Percentiles rank a stretch among this genome's conserved stretches.
These are phyloP conservation scores for Otus scops DNA, from an alignment of 2,797 vertebrate species.

Conservation along the genomic window DNA sequence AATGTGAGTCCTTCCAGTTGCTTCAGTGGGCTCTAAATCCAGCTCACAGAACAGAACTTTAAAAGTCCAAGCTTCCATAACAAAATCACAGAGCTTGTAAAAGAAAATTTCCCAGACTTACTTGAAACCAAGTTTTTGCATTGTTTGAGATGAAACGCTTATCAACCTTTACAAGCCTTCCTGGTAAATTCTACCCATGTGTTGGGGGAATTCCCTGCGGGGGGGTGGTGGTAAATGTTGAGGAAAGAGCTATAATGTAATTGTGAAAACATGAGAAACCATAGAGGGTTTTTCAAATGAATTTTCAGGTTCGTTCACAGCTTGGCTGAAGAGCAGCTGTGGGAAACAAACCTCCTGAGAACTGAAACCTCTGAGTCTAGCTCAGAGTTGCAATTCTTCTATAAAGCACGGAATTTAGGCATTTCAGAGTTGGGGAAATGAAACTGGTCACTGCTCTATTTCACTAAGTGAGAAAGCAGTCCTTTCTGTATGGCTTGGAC, in stretches of 20 bases:
- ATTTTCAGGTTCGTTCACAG: conserved; percentile 67
- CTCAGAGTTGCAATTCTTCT: conserved; percentile 19
- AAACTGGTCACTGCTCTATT: background rate
- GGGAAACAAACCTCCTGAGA: conserved; percentile 61
- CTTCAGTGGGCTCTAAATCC: background rate
- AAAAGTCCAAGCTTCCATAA: background rate
- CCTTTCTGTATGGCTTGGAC: background rate
- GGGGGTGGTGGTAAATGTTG: conserved; percentile 53
- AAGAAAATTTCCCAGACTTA: background rate
- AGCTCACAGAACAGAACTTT: background rate
- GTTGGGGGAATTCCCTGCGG: conserved; percentile 50
- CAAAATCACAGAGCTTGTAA: background rate
- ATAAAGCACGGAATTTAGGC: background rate
- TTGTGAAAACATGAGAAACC: conserved; percentile 62
- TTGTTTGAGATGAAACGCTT: conserved; percentile 5
- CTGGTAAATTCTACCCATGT: conserved; percentile 30
- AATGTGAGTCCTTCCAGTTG: fast-evolving
- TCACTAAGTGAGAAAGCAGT: background rate
- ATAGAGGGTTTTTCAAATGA: conserved; percentile 61
- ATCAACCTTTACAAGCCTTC: conserved; percentile 10
- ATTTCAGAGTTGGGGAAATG: background rate
- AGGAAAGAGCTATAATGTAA: conserved; percentile 35
- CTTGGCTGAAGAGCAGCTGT: conserved; percentile 64
- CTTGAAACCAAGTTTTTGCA: background rate
- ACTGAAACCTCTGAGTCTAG: conserved; percentile 35